Evolutionary conservation across 2,113 vertebrate species (phyloP).

Genomic region (Eira barbara): DNA sequence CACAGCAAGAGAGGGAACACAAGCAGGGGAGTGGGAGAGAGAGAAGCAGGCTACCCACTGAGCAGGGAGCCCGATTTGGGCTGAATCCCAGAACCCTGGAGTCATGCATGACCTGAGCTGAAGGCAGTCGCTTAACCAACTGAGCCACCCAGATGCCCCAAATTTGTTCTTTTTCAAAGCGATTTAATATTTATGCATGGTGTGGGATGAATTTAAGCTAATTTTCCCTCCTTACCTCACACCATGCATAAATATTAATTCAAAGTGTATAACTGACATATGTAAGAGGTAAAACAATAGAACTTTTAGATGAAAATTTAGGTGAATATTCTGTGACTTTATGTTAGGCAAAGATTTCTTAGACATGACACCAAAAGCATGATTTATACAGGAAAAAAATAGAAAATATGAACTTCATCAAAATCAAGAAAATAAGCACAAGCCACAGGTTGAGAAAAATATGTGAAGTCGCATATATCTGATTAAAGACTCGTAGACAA

Average conservation of each 20-base stretch:
- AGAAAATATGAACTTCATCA: not conserved
- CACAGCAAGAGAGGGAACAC: too few relatives aligned
- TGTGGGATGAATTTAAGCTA: not conserved
- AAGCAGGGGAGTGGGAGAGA: too few relatives aligned
- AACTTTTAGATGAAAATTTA: not conserved
- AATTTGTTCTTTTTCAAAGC: not conserved
- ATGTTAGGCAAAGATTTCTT: not conserved
- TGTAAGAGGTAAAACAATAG: not conserved
- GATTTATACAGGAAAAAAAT: not conserved
- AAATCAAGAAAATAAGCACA: not conserved
- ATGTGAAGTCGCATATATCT: not conserved
- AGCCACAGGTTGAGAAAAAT: not conserved
- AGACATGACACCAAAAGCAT: not conserved
- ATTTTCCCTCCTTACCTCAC: not conserved
- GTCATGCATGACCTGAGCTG: too few relatives aligned
- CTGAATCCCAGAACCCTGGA: too few relatives aligned
- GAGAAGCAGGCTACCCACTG: too few relatives aligned
- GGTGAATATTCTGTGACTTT: not conserved
- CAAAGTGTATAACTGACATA: not conserved
- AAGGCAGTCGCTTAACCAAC: too few relatives aligned
- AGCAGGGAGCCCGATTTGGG: too few relatives aligned
- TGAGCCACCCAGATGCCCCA: too few relatives aligned
- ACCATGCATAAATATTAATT: not conserved
- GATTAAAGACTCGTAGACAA: not conserved
- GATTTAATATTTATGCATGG: not conserved